Base-by-base conservation (phyloP, 2,797 vertebrate species). In the Semotilus atromaculatus region DNA sequence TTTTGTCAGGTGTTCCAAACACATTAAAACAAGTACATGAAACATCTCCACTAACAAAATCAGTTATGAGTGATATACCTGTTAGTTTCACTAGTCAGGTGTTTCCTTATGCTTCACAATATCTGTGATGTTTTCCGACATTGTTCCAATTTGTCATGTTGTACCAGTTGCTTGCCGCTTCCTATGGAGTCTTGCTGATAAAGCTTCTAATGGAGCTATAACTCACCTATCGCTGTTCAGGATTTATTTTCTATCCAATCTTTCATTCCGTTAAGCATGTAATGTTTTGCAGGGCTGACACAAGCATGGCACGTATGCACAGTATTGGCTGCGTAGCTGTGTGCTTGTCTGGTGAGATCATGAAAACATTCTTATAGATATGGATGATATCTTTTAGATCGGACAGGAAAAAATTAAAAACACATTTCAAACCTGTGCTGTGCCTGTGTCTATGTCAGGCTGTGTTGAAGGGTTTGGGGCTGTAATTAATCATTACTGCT, bases 221-320 rank as follows among this genome's bases (percentile, higher is more conserved):
- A 38, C 34, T 36, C 9, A 51, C 13, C 55, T 16, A 66, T 80
- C 51, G 26, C 51, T 76, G 75, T 76, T 80, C 9, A 34, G 70
- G 26, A 81, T 84, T 84, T 82, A 18, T 83, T 85, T 83, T 85
- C 43, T 48, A 77, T 78, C 45, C 53, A 43, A 83, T 80, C 45
- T 73, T 67, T 68, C 29, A 26, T 64, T 53, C 23, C 55, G 68
- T 82, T 60, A 48, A 81, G 43, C 23, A 70, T 70, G 60, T 66
- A 51, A 40, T 79, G 38, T 82, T 75, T 84, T 80, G 34, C 34
- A 48, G 23, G 60, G 58, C 55, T 81, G 72, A 34, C 34, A 80
- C 21, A 58, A 26, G 48, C n/a, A 16, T 80, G 26, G 48, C 53
- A 58, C 40, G 75, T 86, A 36, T 79, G 85, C n/a, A 66, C 67